Conservation (phyloP, 2,797 vertebrate species). For the Cuniculus paca region DNA sequence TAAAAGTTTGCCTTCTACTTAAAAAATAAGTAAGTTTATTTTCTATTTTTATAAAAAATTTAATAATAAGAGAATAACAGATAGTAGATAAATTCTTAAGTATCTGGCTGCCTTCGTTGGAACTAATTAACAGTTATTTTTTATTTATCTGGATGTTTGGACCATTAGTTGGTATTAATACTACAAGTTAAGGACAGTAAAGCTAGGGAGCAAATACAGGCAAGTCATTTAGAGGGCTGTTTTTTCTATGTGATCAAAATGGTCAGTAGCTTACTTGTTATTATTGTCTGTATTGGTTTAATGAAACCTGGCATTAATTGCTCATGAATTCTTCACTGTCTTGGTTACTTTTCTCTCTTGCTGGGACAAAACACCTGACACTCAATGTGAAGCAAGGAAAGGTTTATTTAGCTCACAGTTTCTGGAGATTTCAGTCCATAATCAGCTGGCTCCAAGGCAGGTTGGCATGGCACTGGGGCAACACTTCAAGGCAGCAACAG, state of each 20-base stretch:
- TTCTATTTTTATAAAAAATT: not conserved
- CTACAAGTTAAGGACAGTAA: not conserved
- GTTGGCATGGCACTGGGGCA: too few relatives aligned
- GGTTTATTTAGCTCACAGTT: too few relatives aligned
- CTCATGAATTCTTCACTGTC: too few relatives aligned
- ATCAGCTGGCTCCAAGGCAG: too few relatives aligned
- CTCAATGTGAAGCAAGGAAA: too few relatives aligned
- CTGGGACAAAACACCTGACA: too few relatives aligned
- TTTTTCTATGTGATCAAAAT: not conserved
- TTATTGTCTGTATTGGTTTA: not conserved
- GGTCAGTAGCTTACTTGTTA: not conserved
- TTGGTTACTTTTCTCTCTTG: too few relatives aligned
- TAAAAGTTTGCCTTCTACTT: constrained; percentile 14
- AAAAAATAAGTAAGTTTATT: not conserved
- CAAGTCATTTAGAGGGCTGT: not conserved
- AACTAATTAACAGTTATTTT: not conserved
- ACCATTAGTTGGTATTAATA: not conserved
- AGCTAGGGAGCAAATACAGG: not conserved
- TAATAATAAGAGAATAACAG: not conserved
- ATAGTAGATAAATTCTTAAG: not conserved
- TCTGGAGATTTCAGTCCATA: too few relatives aligned
- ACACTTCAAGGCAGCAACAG: too few relatives aligned
- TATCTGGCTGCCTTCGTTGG: not conserved
- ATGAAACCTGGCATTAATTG: not conserved
- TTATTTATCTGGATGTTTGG: not conserved